Percentiles rank a stretch among this genome's conserved stretches.
These are phyloP conservation scores for Sycophila texana DNA, from an alignment of 2,888 invertebrate species.

Conservation along the genomic window DNA sequence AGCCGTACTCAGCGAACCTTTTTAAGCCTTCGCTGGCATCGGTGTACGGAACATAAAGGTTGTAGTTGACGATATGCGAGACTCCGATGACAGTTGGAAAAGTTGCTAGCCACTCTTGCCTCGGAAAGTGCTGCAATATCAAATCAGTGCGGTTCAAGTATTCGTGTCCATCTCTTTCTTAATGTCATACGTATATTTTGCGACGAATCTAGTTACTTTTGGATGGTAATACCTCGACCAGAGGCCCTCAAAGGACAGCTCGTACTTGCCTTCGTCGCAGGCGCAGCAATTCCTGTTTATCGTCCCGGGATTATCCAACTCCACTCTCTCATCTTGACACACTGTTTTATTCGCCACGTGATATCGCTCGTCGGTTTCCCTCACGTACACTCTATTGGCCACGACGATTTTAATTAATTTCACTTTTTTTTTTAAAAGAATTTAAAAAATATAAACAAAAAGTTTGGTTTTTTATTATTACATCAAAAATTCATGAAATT, in stretches of 20 bases:
- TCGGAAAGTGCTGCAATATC: slow-evolving; percentile 85
- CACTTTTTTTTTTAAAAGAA: no score
- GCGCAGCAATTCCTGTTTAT: slow-evolving; percentile 86
- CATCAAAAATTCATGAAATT: neutral
- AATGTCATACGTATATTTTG: no score
- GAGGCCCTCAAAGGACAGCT: slow-evolving; percentile 91
- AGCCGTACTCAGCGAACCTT: slow-evolving; percentile 92
- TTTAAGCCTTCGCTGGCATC: slow-evolving; percentile 92
- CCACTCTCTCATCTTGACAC: slow-evolving; percentile 85
- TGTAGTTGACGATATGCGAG: slow-evolving; percentile 90
- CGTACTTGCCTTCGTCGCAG: slow-evolving; percentile 97
- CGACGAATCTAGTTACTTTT: slow-evolving; percentile 76
- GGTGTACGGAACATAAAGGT: slow-evolving; percentile 94
- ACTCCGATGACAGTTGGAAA: slow-evolving; percentile 90
- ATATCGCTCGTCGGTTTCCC: slow-evolving; percentile 52
- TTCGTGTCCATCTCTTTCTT: neutral
- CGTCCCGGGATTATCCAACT: slow-evolving; percentile 77
- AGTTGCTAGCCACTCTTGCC: slow-evolving; percentile 48
- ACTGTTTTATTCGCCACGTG: slow-evolving; percentile 72
- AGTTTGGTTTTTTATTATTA: neutral
- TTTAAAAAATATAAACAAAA: neutral
- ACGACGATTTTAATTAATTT: no score
- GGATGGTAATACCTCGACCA: slow-evolving; percentile 98
- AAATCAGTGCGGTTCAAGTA: neutral
- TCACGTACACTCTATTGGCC: slow-evolving; percentile 31